Evolutionary conservation across 2,113 vertebrate species (phyloP).

Genomic region (Aleadryas rufinucha): DNA sequence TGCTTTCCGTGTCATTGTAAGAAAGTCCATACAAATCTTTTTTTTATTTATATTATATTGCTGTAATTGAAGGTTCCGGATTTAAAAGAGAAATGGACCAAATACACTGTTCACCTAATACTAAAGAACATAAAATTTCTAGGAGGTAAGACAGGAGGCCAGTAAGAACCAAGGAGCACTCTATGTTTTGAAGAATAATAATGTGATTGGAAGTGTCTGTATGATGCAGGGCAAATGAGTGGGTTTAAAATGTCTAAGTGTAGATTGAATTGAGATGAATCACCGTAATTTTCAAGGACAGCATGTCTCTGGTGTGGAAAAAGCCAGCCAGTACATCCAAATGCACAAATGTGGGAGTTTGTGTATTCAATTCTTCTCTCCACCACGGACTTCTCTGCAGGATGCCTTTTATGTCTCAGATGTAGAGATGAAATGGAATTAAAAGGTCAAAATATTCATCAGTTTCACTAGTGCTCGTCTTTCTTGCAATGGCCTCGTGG

Average conservation of each 20-base stretch:
- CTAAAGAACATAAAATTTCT: background rate
- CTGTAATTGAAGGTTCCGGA: background rate
- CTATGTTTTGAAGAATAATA: background rate
- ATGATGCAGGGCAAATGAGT: background rate
- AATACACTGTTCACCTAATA: background rate
- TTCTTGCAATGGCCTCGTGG: background rate
- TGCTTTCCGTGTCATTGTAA: background rate
- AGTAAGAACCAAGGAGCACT: background rate
- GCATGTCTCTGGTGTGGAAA: background rate
- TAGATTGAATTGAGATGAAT: constrained; percentile 28
- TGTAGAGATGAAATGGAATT: background rate
- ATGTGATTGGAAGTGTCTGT: background rate
- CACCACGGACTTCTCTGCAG: background rate
- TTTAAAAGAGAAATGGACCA: background rate
- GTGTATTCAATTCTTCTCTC: background rate
- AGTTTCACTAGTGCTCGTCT: background rate
- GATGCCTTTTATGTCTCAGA: background rate
- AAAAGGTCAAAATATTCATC: constrained; percentile 1
- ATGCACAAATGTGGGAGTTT: background rate
- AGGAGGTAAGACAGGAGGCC: background rate
- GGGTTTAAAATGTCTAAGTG: background rate
- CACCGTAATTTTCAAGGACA: constrained; percentile 15
- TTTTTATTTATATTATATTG: background rate
- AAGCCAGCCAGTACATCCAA: background rate
- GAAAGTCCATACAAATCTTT: background rate